Evolutionary conservation across 2,113 vertebrate species (phyloP), one percentile per base, ranked within the genome.

Genomic region (Zosterops japonicus): DNA sequence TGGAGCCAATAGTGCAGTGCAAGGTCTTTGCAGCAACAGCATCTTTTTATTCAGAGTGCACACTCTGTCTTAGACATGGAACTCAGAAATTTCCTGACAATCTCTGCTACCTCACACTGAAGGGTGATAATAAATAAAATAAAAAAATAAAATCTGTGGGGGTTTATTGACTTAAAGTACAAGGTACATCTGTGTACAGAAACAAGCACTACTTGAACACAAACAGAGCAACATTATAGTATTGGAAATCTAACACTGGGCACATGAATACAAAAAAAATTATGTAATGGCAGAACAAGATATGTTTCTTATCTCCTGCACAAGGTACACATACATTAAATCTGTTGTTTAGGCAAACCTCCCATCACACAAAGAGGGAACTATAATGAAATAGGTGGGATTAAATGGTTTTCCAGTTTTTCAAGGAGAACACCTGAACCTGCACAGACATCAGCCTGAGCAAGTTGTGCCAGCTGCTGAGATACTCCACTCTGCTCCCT

Each of bases 21-120:
- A 70, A 76, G 14, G 25, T 80, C 59, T 83, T 91, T n/a, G 39
- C 42, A 80, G 36, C 19, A 80, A 16, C 8, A 28, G 11, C 15
- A 47, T 28, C 31, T 41, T 86, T 77, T 44, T 39, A 42, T 41
- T 61, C 4, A 2, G 49, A 33, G 14, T 6, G 20, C 14, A 5
- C 1, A 0, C 8, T 49, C 41, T 61, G 16, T 17, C 28, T 1
- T 1, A 8, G 42, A 35, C 42, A 17, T 0, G 5, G 14, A 16
- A 71, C 21, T 50, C 20, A 46, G 39, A 27, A 29, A 49, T 55
- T 53, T 57, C 35, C 50, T 39, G 39, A 63, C 7, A 77, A 46
- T 35, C 29, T 12, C 42, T 28, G 6, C 29, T 36, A 12, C 31
- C 39, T 15, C 21, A 18, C 23, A 22, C 6, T 35, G 18, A 84